Evolutionary conservation across 2,888 invertebrate species (phyloP).

Genomic region (Agrotis clavis): DNA sequence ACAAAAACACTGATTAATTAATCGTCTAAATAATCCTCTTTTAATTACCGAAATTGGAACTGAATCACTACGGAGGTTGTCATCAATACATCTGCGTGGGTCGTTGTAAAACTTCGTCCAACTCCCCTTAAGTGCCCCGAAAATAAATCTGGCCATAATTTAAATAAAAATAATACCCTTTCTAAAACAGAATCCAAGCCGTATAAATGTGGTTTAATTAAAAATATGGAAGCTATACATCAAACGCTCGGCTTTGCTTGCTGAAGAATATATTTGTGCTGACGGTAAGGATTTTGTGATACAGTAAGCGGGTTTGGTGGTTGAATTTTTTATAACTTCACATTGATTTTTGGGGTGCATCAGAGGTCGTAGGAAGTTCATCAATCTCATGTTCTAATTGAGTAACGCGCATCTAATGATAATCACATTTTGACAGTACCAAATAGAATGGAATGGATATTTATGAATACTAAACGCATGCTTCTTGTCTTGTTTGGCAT

Average conservation of each 20-base stretch:
- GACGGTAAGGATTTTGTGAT: conserved; percentile 30
- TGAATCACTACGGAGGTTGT: conserved; percentile 23
- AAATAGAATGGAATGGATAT: no score
- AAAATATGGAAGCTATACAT: conserved; percentile 60
- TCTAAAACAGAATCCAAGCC: conserved; percentile 58
- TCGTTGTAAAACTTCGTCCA: conserved; percentile 26
- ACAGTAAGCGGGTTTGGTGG: conserved; percentile 3
- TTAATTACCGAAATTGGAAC: conserved; percentile 31
- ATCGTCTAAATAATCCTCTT: conserved; percentile 29
- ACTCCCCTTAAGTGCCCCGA: conserved; percentile 27
- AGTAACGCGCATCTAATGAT: no score
- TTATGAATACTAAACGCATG: no score
- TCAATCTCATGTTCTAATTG: no score
- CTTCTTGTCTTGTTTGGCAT: not conserved
- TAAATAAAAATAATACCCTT: conserved; percentile 36
- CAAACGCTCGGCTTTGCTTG: conserved; percentile 46
- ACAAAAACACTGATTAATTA: conserved; percentile 29
- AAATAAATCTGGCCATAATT: conserved; percentile 41
- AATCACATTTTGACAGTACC: no score
- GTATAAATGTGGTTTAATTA: conserved; percentile 66
- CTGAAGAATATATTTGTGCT: conserved; percentile 55
- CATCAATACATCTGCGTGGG: conserved; percentile 31
- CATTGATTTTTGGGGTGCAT: not conserved
- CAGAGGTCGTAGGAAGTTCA: not conserved
- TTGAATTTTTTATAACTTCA: not conserved